These are phyloP conservation scores for Ara ararauna DNA, from an alignment of 2,797 vertebrate species.

Conservation along the genomic window DNA sequence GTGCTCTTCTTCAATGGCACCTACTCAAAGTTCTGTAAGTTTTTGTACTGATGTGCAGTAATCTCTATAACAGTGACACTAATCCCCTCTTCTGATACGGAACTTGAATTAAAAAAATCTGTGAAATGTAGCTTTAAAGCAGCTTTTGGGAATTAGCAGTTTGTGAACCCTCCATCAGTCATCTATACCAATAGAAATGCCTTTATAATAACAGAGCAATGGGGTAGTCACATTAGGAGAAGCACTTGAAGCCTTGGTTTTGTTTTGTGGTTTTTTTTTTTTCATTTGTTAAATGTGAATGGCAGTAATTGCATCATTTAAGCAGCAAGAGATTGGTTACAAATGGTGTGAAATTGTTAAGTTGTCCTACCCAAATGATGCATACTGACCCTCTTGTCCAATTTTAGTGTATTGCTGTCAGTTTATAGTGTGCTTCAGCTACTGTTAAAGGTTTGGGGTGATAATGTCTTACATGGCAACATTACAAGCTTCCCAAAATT, in stretches of 20 bases:
- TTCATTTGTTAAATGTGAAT: neutral
- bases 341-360: neutral
- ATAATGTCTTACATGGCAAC: neutral
- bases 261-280: neutral
- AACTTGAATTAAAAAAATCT: constrained; percentile 3
- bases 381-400: neutral
- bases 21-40: constrained; percentile 14
- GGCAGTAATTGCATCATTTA: neutral
- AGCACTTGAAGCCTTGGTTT: neutral
- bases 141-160: constrained; percentile 9
- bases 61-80: constrained; percentile 17
- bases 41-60: constrained; percentile 28
- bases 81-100: constrained; percentile 29
- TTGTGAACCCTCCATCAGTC: constrained; percentile 3
- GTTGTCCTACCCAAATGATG: neutral
- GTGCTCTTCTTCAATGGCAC: neutral
- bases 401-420: neutral
- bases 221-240: neutral
- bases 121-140: neutral
- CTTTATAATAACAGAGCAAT: neutral
- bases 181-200: neutral
- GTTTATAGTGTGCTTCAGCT: neutral
- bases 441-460: neutral
- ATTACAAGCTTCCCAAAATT: neutral
- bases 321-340: neutral